Evolutionary conservation across 2,888 invertebrate genomes (phyloP).

Genomic region (Carpatolechia fugitivella): DNA sequence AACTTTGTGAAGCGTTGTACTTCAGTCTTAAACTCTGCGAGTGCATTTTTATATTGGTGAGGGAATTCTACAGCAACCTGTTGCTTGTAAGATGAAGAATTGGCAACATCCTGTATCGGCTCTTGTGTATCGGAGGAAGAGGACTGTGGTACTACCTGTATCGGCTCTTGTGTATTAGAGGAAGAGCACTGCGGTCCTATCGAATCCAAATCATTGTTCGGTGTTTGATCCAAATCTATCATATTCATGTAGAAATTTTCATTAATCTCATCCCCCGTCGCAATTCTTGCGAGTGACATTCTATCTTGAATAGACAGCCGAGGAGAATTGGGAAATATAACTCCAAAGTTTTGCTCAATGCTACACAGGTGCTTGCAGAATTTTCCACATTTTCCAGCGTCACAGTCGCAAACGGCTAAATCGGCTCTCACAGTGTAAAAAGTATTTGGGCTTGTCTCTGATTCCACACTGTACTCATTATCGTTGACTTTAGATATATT

Average conservation of each 20-base stretch:
- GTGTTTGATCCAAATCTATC: slow-evolving; percentile 17
- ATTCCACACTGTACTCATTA: slow-evolving; percentile 22
- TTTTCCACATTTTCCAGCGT: slow-evolving; percentile 22
- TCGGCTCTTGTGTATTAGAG: slow-evolving; percentile 18
- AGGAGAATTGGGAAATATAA: slow-evolving; percentile 13
- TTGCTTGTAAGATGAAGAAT: slow-evolving; percentile 18
- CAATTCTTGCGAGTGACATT: slow-evolving; percentile 20
- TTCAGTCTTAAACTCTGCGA: slow-evolving; percentile 19
- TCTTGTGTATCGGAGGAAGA: too few relatives aligned
- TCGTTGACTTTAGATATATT: slow-evolving; percentile 3
- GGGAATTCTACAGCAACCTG: slow-evolving; percentile 16
- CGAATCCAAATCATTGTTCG: slow-evolving; percentile 19
- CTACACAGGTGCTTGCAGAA: slow-evolving; percentile 13
- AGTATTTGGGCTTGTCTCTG: slow-evolving; percentile 21
- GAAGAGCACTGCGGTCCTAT: slow-evolving; percentile 20
- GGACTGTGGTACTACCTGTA: too few relatives aligned
- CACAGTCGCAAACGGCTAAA: slow-evolving; percentile 22
- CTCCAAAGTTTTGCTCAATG: slow-evolving; percentile 21
- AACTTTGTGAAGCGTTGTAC: too few relatives aligned
- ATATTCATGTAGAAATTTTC: slow-evolving; percentile 20
- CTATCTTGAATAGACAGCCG: slow-evolving; percentile 19
- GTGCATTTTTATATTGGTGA: slow-evolving; percentile 18
- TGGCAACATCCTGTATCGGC: slow-evolving; percentile 17
- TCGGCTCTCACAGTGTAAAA: slow-evolving; percentile 20
- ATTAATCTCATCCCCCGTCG: slow-evolving; percentile 11